Evolutionary conservation across 30 jellyfish, hydroid and myxozoan genomes (phyloP).

Genomic region (Sanderia malayensis): DNA sequence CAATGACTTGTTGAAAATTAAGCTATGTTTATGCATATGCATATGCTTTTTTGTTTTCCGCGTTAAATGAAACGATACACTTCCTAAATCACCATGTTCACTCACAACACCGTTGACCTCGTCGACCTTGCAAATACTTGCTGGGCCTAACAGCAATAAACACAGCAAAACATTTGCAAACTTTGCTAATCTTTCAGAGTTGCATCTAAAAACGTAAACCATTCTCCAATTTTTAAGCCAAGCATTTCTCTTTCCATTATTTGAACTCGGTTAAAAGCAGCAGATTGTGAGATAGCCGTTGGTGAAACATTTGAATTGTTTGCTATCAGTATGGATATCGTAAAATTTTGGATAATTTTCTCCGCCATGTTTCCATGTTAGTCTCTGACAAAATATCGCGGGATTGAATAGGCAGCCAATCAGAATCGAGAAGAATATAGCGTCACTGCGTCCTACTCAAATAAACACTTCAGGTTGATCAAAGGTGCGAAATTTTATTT

Average conservation of each 20-base stretch:
- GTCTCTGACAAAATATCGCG: constrained; percentile 77
- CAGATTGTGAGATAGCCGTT: not conserved
- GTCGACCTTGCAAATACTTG: constrained; percentile 6
- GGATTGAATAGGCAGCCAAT: constrained; percentile 38
- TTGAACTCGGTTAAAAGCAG: constrained; percentile 25
- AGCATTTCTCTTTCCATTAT: constrained; percentile 61
- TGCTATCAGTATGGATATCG: not conserved
- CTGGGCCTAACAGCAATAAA: not conserved
- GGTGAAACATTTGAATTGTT: not conserved
- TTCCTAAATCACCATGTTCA: constrained; percentile 71
- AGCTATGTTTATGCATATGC: constrained; percentile 43
- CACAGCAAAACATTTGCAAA: not conserved
- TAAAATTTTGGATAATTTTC: constrained; percentile 7
- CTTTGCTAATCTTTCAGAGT: constrained; percentile 21
- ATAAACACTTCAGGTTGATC: not conserved
- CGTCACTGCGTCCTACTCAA: constrained; percentile 12
- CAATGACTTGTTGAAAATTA: constrained; percentile 1
- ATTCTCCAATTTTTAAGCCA: constrained; percentile 47
- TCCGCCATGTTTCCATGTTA: constrained; percentile 74
- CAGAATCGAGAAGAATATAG: constrained; percentile 14
- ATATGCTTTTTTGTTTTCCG: constrained; percentile 73
- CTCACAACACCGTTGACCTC: constrained; percentile 24
- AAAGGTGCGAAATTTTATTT: not conserved
- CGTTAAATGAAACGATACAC: constrained; percentile 73
- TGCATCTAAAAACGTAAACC: constrained; percentile 23